A percentile compares a stretch with the other conserved stretches of the same genome.
phyloP scores from a whole-genome alignment of 2,888 invertebrate genomes.

The Lasioglossum vierecki region DNA sequence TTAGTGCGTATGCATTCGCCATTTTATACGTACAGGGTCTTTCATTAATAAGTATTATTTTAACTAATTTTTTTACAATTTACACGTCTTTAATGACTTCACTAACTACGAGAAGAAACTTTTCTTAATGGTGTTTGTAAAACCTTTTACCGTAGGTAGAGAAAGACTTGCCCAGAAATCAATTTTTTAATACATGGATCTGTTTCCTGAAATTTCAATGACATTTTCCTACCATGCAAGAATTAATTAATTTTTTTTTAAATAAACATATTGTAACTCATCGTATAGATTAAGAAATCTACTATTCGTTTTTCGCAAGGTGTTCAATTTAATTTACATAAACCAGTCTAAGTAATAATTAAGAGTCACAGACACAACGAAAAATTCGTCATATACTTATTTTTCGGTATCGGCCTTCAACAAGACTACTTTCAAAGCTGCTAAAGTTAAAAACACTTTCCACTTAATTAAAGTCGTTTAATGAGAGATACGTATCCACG shows the following conservation, averaged over 20 bases:
- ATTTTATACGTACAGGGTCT: not conserved
- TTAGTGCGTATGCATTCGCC: not conserved
- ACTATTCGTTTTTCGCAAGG: not conserved
- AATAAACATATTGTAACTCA: not conserved
- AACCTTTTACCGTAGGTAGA: not conserved
- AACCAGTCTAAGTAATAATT: constrained; percentile 19
- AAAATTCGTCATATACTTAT: constrained; percentile 5
- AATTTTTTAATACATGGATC: no score
- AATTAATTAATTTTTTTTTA: no score
- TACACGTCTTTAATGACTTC: no score
- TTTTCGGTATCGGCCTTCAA: constrained; percentile 13
- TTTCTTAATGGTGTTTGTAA: no score
- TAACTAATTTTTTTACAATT: no score
- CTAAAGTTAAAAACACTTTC: constrained; percentile 43
- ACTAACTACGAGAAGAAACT: no score
- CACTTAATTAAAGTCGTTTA: constrained; percentile 59
- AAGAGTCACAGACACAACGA: constrained; percentile 23
- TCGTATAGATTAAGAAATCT: not conserved
- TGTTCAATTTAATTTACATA: not conserved
- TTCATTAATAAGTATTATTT: no score
- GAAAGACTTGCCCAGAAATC: not conserved
- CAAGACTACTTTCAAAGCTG: constrained; percentile 35
- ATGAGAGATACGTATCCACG: constrained; percentile 56
- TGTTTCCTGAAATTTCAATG: not conserved
- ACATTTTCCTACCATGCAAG: no score